phyloP scores from a whole-genome alignment of 2,797 vertebrate genomes.

The Betta splendens region DNA sequence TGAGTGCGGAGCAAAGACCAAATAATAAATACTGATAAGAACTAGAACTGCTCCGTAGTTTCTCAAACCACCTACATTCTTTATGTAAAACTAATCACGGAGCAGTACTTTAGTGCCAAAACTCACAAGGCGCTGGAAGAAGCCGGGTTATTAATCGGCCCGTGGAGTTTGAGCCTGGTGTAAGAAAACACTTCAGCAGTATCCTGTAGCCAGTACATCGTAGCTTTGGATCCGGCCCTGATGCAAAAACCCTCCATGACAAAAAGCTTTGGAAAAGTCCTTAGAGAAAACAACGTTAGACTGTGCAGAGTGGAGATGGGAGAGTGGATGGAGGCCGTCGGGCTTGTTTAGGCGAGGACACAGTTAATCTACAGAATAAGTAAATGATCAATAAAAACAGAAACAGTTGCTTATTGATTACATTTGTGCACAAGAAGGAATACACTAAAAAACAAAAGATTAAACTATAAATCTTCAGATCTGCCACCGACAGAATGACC shows the following conservation, averaged over 20 bases:
- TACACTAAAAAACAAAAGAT: not conserved
- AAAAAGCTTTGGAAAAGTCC: constrained; percentile 56
- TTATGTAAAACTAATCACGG: constrained; percentile 16
- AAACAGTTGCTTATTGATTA: not conserved
- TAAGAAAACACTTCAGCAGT: constrained; percentile 55
- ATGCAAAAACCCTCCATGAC: constrained; percentile 26
- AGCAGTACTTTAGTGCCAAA: constrained; percentile 39
- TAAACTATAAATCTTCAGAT: not conserved
- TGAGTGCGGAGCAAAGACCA: too few relatives aligned
- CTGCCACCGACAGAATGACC: not conserved
- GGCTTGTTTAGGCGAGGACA: constrained; percentile 34
- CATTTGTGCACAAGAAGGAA: not conserved
- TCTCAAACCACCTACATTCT: constrained; percentile 22
- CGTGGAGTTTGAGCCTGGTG: constrained; percentile 39
- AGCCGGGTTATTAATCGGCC: constrained; percentile 47
- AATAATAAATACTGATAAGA: too few relatives aligned
- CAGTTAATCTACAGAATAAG: too few relatives aligned
- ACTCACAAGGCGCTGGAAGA: constrained; percentile 37
- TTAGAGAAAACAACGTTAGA: constrained; percentile 61
- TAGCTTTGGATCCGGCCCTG: constrained; percentile 33
- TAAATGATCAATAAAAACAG: too few relatives aligned
- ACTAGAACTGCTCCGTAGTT: not conserved
- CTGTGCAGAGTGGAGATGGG: constrained; percentile 47
- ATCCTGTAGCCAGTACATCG: constrained; percentile 44
- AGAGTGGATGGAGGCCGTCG: constrained; percentile 62